A percentile compares a stretch with the other conserved stretches of the same genome.
Conservation (phyloP, 2,113 vertebrate species). For the Epinephelus fuscoguttatus region DNA sequence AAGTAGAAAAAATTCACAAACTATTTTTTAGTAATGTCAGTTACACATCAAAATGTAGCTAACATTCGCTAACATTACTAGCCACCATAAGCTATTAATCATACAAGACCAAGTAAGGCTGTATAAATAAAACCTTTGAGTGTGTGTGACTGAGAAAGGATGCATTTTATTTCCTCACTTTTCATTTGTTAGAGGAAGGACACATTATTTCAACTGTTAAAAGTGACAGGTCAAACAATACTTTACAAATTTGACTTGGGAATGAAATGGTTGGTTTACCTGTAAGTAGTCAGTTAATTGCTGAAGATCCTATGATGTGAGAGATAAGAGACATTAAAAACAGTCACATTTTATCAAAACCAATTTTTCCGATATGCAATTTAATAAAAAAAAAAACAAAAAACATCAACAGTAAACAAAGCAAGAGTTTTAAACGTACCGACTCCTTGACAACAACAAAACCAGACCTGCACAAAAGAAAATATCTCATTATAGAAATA, state of each 20-base stretch:
- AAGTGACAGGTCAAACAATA: neutral
- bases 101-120: neutral
- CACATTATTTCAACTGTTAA: neutral
- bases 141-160: neutral
- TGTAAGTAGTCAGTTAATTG: conserved; percentile 80
- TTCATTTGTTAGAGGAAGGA: neutral
- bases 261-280: conserved; percentile 63
- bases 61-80: too few species aligned
- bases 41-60: too few species aligned
- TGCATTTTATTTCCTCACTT: neutral
- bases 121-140: neutral
- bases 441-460: conserved; percentile 77
- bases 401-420: neutral
- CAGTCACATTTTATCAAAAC: neutral
- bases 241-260: neutral
- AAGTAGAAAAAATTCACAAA: too few species aligned
- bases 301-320: conserved; percentile 78
- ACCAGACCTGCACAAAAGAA: conserved; percentile 74
- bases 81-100: neutral
- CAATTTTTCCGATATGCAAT: neutral
- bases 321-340: conserved; percentile 29
- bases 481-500: neutral
- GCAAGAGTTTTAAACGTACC: conserved; percentile 69
- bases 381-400: neutral
- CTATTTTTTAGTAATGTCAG: too few species aligned